These are phyloP conservation scores for Phalangium opilio DNA, from an alignment of 2,888 invertebrate genomes.

Conservation along the genomic window DNA sequence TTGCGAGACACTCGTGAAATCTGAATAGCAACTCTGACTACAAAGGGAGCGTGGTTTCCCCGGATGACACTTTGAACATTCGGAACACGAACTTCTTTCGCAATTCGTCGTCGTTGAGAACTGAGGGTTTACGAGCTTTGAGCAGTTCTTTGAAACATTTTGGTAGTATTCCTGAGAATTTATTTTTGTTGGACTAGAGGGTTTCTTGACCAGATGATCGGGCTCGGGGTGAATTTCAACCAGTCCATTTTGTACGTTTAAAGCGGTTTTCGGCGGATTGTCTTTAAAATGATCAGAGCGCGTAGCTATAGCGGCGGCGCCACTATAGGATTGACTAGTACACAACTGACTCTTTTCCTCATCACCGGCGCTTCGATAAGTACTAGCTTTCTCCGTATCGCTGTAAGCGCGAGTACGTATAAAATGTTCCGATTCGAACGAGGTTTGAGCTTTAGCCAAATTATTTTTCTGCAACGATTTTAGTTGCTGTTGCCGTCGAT, in stretches of 20 bases:
- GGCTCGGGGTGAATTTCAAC: too few species aligned
- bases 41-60: not conserved
- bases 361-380: not conserved
- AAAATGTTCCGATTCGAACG: not conserved
- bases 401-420: conserved; percentile 23
- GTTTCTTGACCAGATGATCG: too few species aligned
- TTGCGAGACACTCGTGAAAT: not conserved
- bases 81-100: not conserved
- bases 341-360: not conserved
- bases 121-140: too few species aligned
- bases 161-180: too few species aligned
- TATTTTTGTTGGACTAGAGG: too few species aligned
- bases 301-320: not conserved
- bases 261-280: not conserved
- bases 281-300: not conserved
- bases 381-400: not conserved
- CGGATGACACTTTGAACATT: not conserved
- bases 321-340: not conserved
- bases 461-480: conserved; percentile 24
- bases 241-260: too few species aligned
- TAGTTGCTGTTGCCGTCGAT: conserved; percentile 26
- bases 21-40: not conserved
- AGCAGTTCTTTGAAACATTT: too few species aligned
- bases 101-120: too few species aligned
- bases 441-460: not conserved